A percentile compares a stretch with the other conserved stretches of the same genome.
phyloP scores from a whole-genome alignment of 2,113 vertebrate genomes.

The Todiramphus saurophagus region DNA sequence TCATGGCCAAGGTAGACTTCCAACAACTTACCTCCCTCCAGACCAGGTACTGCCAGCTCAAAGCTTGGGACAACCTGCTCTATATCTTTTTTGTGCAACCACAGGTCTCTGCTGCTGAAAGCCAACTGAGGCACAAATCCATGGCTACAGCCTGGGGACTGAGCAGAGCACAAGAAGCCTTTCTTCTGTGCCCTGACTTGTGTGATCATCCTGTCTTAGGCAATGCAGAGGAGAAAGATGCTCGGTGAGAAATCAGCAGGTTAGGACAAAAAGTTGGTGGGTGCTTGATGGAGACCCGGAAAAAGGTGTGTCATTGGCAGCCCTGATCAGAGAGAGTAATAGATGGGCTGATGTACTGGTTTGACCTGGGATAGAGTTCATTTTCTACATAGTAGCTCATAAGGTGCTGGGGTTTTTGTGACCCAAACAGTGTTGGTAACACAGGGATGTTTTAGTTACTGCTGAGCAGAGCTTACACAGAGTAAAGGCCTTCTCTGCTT shows the following conservation, averaged over 20 bases:
- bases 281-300: background rate
- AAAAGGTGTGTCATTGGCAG: background rate
- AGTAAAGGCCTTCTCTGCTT: background rate
- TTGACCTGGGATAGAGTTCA: background rate
- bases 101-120: background rate
- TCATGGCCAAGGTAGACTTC: background rate
- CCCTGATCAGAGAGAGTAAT: background rate
- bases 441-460: background rate
- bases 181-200: background rate
- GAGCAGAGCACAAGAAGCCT: background rate
- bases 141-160: background rate
- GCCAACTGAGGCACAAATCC: background rate
- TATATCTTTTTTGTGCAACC: background rate
- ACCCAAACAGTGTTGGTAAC: background rate
- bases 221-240: background rate
- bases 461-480: background rate
- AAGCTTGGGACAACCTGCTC: background rate
- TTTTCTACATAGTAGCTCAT: background rate
- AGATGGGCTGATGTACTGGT: background rate
- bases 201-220: fast-evolving
- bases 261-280: background rate
- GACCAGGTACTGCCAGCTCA: background rate
- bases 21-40: background rate
- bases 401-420: background rate
- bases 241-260: background rate